phyloP scores from a whole-genome alignment of 2,888 invertebrate genomes.

The Dryadula phaetusa region DNA sequence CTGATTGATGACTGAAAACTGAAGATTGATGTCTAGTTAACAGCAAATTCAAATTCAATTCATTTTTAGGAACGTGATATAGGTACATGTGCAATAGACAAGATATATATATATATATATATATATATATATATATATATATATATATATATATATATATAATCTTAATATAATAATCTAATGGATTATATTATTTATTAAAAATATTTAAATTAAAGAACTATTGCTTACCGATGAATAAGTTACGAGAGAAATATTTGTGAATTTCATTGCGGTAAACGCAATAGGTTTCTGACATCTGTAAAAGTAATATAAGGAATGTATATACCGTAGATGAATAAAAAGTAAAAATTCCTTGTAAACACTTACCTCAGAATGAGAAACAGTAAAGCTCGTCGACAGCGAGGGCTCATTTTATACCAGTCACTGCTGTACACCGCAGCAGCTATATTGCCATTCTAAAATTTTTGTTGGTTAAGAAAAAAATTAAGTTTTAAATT shows the following conservation, averaged over 20 bases:
- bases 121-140: too few relatives aligned
- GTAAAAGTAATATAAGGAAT: constrained; percentile 45
- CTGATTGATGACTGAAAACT: too few relatives aligned
- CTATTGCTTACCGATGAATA: constrained; percentile 68
- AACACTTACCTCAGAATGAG: constrained; percentile 65
- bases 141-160: too few relatives aligned
- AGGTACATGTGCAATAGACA: too few relatives aligned
- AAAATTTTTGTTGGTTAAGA: constrained; percentile 35
- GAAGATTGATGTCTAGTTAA: too few relatives aligned
- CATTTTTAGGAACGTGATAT: too few relatives aligned
- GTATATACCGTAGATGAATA: constrained; percentile 14
- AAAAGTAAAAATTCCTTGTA: constrained; percentile 16
- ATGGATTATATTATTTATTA: too few relatives aligned
- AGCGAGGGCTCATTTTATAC: constrained; percentile 70
- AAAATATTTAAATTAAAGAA: not conserved
- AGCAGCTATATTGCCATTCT: constrained; percentile 70
- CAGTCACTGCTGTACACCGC: constrained; percentile 74
- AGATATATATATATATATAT: too few relatives aligned
- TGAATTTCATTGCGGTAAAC: constrained; percentile 78
- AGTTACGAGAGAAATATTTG: constrained; percentile 72
- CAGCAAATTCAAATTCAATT: too few relatives aligned
- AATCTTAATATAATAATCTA: too few relatives aligned
- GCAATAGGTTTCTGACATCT: constrained; percentile 76
- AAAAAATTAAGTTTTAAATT: not conserved
- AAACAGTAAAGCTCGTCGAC: constrained; percentile 68